phyloP scores from a whole-genome alignment of 2,888 invertebrate genomes.

The Tryphoninae sp. region DNA sequence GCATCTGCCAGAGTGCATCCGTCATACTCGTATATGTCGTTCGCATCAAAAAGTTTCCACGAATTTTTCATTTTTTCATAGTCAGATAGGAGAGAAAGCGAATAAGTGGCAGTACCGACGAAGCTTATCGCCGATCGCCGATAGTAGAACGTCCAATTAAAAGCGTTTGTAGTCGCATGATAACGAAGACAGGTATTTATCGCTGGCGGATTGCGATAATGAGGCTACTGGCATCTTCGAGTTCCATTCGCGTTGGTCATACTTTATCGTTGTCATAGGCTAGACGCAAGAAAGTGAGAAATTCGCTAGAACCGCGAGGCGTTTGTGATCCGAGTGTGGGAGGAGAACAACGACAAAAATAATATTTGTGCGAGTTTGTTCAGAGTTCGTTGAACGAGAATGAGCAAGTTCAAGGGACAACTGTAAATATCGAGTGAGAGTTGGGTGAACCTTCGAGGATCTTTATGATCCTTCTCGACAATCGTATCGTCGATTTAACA shows the following conservation, averaged over 20 bases:
- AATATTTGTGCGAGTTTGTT: constrained; percentile 22
- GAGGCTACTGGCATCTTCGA: constrained; percentile 55
- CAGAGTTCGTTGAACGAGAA: not conserved
- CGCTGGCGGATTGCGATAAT: constrained; percentile 63
- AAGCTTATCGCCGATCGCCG: constrained; percentile 69
- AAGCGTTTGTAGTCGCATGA: constrained; percentile 68
- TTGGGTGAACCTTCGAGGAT: constrained; percentile 11
- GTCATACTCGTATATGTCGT: not conserved
- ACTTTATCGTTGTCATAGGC: constrained; percentile 14
- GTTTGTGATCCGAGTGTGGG: not conserved
- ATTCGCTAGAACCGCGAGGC: not conserved
- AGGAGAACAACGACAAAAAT: not conserved
- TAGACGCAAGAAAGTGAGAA: constrained; percentile 23
- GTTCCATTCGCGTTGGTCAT: constrained; percentile 49
- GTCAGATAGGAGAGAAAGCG: not conserved
- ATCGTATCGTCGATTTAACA: constrained; percentile 31
- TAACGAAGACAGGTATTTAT: constrained; percentile 76
- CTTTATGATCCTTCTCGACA: constrained; percentile 37
- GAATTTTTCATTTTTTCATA: constrained; percentile 25
- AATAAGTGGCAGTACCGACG: constrained; percentile 2
- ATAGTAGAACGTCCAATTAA: constrained; percentile 73
- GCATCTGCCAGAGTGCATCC: not conserved
- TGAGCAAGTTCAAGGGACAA: constrained; percentile 14
- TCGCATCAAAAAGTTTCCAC: constrained; percentile 7
- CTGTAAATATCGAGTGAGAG: constrained; percentile 20